A percentile compares a stretch with the other conserved stretches of the same genome.
Conservation (phyloP, 2,113 vertebrate genomes). For the Numenius arquata region DNA sequence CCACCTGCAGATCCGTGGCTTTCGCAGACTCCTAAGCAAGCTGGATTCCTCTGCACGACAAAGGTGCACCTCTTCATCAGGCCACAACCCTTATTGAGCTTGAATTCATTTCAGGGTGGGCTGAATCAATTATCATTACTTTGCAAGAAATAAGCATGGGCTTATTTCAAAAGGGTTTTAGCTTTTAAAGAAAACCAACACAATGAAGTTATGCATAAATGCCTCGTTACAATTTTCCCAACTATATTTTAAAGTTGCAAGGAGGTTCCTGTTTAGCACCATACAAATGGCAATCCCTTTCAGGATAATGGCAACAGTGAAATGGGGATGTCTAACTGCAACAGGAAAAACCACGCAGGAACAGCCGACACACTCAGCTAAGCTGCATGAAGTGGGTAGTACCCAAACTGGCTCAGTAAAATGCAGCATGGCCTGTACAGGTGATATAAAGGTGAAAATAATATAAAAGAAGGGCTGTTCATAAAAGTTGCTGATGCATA, state of each 20-base stretch:
- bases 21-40: neutral
- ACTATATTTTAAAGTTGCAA: neutral
- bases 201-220: neutral
- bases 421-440: neutral
- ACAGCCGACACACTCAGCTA: neutral
- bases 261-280: neutral
- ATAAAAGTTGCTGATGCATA: neutral
- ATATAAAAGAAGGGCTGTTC: neutral
- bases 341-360: neutral
- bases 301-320: neutral
- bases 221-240: neutral
- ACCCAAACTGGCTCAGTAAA: neutral
- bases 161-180: neutral
- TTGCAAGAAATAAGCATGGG: neutral
- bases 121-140: constrained; percentile 6
- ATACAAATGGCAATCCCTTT: neutral
- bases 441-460: neutral
- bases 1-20: neutral
- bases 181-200: neutral
- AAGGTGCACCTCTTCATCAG: neutral
- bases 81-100: neutral
- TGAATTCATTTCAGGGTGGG: neutral
- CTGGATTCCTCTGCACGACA: neutral
- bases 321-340: neutral
- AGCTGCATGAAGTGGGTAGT: neutral